Conservation (phyloP, 2,113 vertebrate genomes). For the Sturnira hondurensis region DNA sequence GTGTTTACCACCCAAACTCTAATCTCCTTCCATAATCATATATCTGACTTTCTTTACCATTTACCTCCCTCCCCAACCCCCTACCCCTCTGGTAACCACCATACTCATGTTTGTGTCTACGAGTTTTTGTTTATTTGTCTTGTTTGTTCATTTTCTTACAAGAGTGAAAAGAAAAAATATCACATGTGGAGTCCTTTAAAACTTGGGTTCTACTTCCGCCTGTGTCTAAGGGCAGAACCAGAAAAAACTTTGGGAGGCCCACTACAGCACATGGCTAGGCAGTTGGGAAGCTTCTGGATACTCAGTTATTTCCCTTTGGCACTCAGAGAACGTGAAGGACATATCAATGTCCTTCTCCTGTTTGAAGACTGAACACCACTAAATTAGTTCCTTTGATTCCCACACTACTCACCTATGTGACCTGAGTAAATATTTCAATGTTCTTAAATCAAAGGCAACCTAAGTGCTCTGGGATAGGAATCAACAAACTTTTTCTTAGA, state of each 20-base stretch:
- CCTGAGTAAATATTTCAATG: background rate
- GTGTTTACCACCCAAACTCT: background rate
- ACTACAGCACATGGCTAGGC: background rate
- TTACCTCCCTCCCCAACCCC: background rate
- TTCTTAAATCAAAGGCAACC: background rate
- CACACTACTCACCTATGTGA: background rate
- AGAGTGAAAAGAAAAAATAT: background rate
- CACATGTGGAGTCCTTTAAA: background rate
- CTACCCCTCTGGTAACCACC: background rate
- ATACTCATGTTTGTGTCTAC: background rate
- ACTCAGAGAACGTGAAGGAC: background rate
- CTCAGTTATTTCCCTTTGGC: background rate
- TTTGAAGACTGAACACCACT: background rate
- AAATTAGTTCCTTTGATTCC: background rate
- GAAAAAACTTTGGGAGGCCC: background rate
- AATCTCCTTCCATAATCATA: background rate
- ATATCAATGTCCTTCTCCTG: background rate
- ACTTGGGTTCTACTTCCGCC: background rate
- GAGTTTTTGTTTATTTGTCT: background rate
- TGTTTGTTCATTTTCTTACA: background rate
- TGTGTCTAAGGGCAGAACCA: background rate
- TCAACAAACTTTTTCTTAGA: background rate
- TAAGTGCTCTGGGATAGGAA: background rate
- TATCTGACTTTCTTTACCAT: background rate
- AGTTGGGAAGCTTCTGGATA: background rate